Conservation (phyloP, 2,888 invertebrate genomes). For the Epicampocera succincta region DNA sequence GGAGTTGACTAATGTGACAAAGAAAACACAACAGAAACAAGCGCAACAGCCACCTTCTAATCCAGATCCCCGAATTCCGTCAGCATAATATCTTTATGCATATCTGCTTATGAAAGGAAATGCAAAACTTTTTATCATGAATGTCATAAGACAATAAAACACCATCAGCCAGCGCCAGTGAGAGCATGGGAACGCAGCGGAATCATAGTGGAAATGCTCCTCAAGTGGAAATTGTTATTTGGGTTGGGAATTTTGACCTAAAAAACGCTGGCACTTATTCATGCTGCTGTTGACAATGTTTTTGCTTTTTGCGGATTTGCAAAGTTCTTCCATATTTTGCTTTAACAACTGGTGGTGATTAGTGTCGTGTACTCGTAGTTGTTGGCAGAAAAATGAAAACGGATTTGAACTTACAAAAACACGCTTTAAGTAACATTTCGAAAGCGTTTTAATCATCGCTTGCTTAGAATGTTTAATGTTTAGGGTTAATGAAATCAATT, state of each 20-base stretch:
- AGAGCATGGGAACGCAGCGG: conserved; percentile 39
- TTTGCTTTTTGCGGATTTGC: no score
- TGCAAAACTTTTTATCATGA: conserved; percentile 13
- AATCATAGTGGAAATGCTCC: background rate
- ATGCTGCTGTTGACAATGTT: no score
- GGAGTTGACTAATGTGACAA: conserved; percentile 53
- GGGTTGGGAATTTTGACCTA: background rate
- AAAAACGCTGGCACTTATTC: background rate
- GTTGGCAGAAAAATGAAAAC: no score
- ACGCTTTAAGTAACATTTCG: no score
- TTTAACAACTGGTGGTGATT: no score
- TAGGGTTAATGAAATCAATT: no score
- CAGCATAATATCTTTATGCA: conserved; percentile 38
- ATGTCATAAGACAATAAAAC: conserved; percentile 13
- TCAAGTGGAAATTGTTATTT: background rate
- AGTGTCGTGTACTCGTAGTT: no score
- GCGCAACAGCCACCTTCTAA: conserved; percentile 13
- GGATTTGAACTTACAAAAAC: no score
- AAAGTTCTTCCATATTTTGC: no score
- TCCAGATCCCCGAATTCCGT: conserved; percentile 5
- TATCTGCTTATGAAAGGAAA: conserved; percentile 32
- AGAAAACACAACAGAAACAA: conserved; percentile 18
- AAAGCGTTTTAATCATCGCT: no score
- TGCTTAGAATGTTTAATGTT: no score
- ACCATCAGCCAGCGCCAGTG: conserved; percentile 14